Evolutionary conservation across 2,113 vertebrate genomes (phyloP).

Genomic region (Lagopus muta): DNA sequence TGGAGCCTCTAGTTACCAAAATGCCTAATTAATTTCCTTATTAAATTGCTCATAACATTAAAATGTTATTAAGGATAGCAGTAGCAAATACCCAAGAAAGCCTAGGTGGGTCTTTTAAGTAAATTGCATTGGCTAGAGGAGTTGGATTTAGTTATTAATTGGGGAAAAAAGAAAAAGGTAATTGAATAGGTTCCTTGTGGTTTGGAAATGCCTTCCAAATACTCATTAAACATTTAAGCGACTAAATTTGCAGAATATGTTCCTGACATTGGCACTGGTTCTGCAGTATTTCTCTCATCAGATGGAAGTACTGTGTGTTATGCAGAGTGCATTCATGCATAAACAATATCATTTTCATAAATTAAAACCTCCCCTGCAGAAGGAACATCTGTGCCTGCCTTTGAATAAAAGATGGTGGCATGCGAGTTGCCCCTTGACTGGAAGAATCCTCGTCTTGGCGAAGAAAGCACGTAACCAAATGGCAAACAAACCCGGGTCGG

Average conservation of each 20-base stretch:
- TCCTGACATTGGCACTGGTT: constrained; percentile 82
- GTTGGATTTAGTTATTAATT: constrained; percentile 53
- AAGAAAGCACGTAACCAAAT: constrained; percentile 43
- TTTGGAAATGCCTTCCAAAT: constrained; percentile 84
- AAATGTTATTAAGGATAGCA: constrained; percentile 5
- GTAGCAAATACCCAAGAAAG: not conserved
- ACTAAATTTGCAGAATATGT: constrained; percentile 87
- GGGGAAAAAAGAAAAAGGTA: constrained; percentile 41
- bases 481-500: not conserved
- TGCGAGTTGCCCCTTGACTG: constrained; percentile 81
- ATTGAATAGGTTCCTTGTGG: constrained; percentile 77
- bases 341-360: constrained; percentile 97
- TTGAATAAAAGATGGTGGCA: constrained; percentile 93
- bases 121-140: constrained; percentile 32
- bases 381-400: constrained; percentile 92
- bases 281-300: constrained; percentile 84
- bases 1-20: constrained; percentile 26
- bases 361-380: constrained; percentile 94
- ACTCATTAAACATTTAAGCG: constrained; percentile 86
- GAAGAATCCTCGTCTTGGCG: constrained; percentile 77
- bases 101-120: not conserved
- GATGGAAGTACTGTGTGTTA: constrained; percentile 86
- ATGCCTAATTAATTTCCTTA: constrained; percentile 29
- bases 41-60: constrained; percentile 21
- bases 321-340: constrained; percentile 92